A percentile compares a stretch with the other conserved stretches of the same genome.
Evolutionary conservation across 2,888 invertebrate genomes (phyloP).

Genomic region (Acrocera orbiculus): DNA sequence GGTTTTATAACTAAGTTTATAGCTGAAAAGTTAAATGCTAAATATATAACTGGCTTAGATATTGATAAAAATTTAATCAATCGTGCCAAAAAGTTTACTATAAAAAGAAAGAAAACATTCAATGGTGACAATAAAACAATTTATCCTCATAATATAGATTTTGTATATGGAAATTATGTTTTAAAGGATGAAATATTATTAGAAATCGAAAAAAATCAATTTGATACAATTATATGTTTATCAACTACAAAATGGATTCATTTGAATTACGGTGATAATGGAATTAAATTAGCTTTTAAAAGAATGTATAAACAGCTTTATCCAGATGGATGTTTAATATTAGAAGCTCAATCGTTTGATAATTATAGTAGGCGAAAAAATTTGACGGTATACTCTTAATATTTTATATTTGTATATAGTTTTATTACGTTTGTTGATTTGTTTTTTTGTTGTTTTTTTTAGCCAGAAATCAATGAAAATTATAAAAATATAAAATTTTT

Average conservation of each 20-base stretch:
- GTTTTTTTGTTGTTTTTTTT: not conserved
- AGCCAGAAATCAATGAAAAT: conserved; percentile 25
- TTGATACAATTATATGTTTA: conserved; percentile 66
- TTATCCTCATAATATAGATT: conserved; percentile 61
- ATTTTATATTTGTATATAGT: no score
- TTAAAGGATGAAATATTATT: conserved; percentile 54
- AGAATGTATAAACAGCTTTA: conserved; percentile 59
- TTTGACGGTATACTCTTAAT: conserved; percentile 36
- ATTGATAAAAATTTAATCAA: conserved; percentile 59
- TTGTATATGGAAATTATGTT: conserved; percentile 67
- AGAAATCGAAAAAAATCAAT: conserved; percentile 54
- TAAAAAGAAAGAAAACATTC: conserved; percentile 8
- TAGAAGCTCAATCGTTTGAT: conserved; percentile 70
- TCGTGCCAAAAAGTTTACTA: conserved; percentile 16
- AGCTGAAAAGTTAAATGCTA: conserved; percentile 51
- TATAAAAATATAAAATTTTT: conserved; percentile 41
- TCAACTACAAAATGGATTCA: conserved; percentile 87
- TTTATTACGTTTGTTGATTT: no score
- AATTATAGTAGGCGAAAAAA: conserved; percentile 57
- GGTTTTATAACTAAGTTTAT: conserved; percentile 64
- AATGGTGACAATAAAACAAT: conserved; percentile 11
- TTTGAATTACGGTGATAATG: conserved; percentile 71
- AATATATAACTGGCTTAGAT: conserved; percentile 60
- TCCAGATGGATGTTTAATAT: conserved; percentile 57
- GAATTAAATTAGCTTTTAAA: conserved; percentile 62